A percentile compares a stretch with the other conserved stretches of the same genome.
These are phyloP conservation scores for Stylophora pistillata DNA, from an alignment of 64 coral and sea anemone species.

Conservation along the genomic window DNA sequence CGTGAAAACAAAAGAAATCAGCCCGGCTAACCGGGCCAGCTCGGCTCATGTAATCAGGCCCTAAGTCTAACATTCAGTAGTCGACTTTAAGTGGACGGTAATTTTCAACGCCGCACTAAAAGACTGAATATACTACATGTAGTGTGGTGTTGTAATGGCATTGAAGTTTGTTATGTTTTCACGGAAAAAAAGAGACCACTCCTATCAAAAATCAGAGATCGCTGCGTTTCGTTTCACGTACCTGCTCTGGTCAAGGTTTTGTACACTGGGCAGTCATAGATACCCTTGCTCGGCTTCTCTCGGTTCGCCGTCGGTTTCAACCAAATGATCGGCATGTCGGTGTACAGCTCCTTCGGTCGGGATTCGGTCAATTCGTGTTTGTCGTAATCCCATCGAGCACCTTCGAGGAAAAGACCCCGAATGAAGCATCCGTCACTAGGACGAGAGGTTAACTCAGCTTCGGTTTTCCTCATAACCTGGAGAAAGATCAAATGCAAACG, in stretches of 20 bases:
- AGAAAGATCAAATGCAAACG: not conserved
- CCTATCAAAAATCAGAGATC: not conserved
- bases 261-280: constrained; percentile 98
- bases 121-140: no score
- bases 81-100: no score
- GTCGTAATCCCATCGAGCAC: constrained; percentile 83
- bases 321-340: constrained; percentile 98
- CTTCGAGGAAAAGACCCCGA: constrained; percentile 95
- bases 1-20: no score
- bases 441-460: constrained; percentile 68
- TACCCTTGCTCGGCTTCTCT: constrained; percentile 89
- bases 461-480: constrained; percentile 82
- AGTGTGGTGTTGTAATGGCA: no score
- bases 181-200: not conserved
- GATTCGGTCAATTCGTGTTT: constrained; percentile 87
- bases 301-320: constrained; percentile 93
- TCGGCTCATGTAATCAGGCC: no score
- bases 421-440: constrained; percentile 97
- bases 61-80: no score
- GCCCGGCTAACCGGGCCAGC: no score
- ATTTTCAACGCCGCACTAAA: no score
- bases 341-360: constrained; percentile 94
- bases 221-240: constrained; percentile 11
- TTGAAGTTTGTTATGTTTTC: no score
- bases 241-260: constrained; percentile 97